Evolutionary conservation across 1,140 invertebrate species (phyloP).

Genomic region (Bombus waltoni): DNA sequence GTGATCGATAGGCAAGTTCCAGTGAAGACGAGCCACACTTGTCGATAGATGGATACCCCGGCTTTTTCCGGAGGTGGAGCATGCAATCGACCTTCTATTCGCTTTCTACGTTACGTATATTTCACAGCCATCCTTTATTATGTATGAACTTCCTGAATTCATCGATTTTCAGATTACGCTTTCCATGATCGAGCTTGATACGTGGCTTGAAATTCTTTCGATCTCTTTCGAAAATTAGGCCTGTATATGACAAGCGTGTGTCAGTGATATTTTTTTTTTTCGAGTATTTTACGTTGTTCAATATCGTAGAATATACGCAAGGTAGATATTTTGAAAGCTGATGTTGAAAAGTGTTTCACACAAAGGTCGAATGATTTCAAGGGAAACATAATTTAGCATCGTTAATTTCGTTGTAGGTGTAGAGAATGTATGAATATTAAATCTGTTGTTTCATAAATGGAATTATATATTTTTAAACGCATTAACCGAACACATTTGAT

Average conservation of each 20-base stretch:
- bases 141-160: not conserved
- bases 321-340: not conserved
- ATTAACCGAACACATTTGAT: too few species aligned
- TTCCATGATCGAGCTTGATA: not conserved
- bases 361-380: too few species aligned
- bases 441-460: too few species aligned
- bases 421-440: too few species aligned
- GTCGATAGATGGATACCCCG: constrained; percentile 45
- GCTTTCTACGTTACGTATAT: constrained; percentile 22
- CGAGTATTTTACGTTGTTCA: too few species aligned
- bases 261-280: too few species aligned
- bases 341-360: too few species aligned
- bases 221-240: not conserved
- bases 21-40: constrained; percentile 43
- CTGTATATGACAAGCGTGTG: too few species aligned
- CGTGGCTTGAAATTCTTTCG: not conserved
- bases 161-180: not conserved
- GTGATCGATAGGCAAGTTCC: constrained; percentile 67
- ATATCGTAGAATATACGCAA: too few species aligned
- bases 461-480: too few species aligned
- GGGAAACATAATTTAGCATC: too few species aligned
- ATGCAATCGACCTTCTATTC: constrained; percentile 36
- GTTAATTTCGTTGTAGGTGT: too few species aligned
- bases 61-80: constrained; percentile 36
- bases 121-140: not conserved